A percentile compares a stretch with the other conserved stretches of the same genome.
Evolutionary conservation across 2,888 invertebrate species (phyloP).

Genomic region (Hemithea aestivaria): DNA sequence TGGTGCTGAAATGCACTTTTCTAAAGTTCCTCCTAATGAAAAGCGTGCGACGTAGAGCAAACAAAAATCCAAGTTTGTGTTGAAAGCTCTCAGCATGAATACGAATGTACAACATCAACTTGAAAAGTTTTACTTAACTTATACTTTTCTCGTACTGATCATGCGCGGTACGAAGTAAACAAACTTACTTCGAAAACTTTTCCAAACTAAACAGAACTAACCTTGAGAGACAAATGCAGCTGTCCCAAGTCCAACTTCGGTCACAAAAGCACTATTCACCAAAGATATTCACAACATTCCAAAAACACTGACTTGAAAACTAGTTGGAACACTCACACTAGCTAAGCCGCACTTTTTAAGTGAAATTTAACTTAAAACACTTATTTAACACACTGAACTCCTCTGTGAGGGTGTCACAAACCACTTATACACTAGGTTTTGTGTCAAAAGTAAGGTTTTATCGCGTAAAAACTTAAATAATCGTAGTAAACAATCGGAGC

Average conservation of each 20-base stretch:
- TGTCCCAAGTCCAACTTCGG: slow-evolving; percentile 49
- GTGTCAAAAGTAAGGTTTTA: slow-evolving; percentile 40
- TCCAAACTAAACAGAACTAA: slow-evolving; percentile 39
- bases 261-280: slow-evolving; percentile 60
- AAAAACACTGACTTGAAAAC: slow-evolving; percentile 65
- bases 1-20: no score
- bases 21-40: no score
- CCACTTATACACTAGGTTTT: slow-evolving; percentile 47
- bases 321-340: slow-evolving; percentile 49
- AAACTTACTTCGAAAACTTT: slow-evolving; percentile 64
- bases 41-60: no score
- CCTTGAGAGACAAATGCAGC: slow-evolving; percentile 50
- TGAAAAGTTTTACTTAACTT: slow-evolving; percentile 17
- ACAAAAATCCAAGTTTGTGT: not conserved
- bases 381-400: slow-evolving; percentile 36
- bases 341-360: slow-evolving; percentile 58
- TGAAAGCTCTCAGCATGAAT: slow-evolving; percentile 1
- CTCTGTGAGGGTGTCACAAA: slow-evolving; percentile 33
- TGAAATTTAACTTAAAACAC: slow-evolving; percentile 52
- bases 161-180: slow-evolving; percentile 73
- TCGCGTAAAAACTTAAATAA: slow-evolving; percentile 62
- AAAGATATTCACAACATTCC: slow-evolving; percentile 75
- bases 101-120: not conserved
- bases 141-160: slow-evolving; percentile 38
- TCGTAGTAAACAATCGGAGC: slow-evolving; percentile 70